Evolutionary conservation across 2,797 vertebrate genomes (phyloP), one percentile per base, ranked within the genome.

Genomic region (Coregonus ussuriensis): DNA sequence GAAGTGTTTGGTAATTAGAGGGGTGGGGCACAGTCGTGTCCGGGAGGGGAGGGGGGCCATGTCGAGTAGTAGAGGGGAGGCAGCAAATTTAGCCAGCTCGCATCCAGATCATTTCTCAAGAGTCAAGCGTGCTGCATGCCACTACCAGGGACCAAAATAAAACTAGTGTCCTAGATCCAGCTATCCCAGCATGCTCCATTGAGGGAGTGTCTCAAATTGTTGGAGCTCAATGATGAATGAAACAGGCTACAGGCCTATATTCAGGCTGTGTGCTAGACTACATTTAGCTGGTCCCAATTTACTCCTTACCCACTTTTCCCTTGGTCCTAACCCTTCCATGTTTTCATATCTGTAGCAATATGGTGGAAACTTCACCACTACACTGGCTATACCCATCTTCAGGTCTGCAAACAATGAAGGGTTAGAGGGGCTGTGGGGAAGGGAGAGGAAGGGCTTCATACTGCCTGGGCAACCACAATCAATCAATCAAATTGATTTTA

Each of bases 81-180:
- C 41, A 13, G 41, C 41, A 47, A 13, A 9, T 47, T 47, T 47
- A 47, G 73, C 76, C 69, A 15, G 54, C 35, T 4, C 66, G 78
- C 70, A 1, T 47, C 9, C 9, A 1, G 41, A 66, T 41, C 18
- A 54, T 83, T 87, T 83, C 68, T 81, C 59, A 18, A 71, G 73
- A 52, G 18, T 47, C 41, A 47, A 47, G 9, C 9, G 41, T 47
- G 18, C 62, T 41, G 65, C 86, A 86, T 83, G 82, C 88, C 82
- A 88, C 85, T 91, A 90, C 74, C 62, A 82, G 76, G n/a, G 88
- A 85, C 86, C 69, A 78, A 91, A 92, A 91, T 93, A 93, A 90
- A 85, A 81, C 6, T 6, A 0, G 68, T 63, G 87, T 56, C 89
- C 90, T 81, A 89, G 79, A 89, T 92, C 81, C 79, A 53, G 71